Evolutionary conservation across 2,888 invertebrate species (phyloP), one percentile per base, ranked within the genome.

Genomic region (Leucoptera coffeella): DNA sequence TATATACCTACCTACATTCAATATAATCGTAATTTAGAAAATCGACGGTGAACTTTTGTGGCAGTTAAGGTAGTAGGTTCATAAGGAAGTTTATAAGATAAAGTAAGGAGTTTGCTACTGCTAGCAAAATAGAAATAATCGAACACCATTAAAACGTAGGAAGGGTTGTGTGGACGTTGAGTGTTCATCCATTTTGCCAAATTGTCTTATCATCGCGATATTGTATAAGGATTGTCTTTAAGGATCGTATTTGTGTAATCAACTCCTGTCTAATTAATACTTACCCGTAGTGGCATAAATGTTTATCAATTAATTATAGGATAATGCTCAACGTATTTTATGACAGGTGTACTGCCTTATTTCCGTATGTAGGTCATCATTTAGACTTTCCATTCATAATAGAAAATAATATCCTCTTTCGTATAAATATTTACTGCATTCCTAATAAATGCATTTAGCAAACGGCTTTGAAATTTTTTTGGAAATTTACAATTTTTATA

Each of bases 121-220:
- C n/a, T n/a, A n/a, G n/a, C n/a, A n/a, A n/a, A n/a, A n/a, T n/a
- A n/a, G n/a, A n/a, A n/a, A n/a, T n/a, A n/a, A n/a, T n/a, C n/a
- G n/a, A n/a, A n/a, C n/a, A n/a, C n/a, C n/a, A n/a, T n/a, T n/a
- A n/a, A n/a, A n/a, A n/a, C n/a, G n/a, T n/a, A n/a, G n/a, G n/a
- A n/a, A n/a, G n/a, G n/a, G n/a, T n/a, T n/a, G n/a, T n/a, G n/a
- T n/a, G n/a, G n/a, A n/a, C n/a, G n/a, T 45, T 35, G 47, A 47
- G 67, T 64, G 65, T 69, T 67, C 62, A 64, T 59, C 45, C 51
- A 50, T 46, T 61, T 56, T 69, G 69, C 69, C 69, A 69, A 69
- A 69, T 59, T 65, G 48, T 47, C 41, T n/a, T n/a, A n/a, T n/a
- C n/a, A n/a, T n/a, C n/a, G n/a, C n/a, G n/a, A n/a, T n/a, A n/a